These are phyloP conservation scores for Polypterus senegalus DNA, from an alignment of 2,113 vertebrate species.

Conservation along the genomic window DNA sequence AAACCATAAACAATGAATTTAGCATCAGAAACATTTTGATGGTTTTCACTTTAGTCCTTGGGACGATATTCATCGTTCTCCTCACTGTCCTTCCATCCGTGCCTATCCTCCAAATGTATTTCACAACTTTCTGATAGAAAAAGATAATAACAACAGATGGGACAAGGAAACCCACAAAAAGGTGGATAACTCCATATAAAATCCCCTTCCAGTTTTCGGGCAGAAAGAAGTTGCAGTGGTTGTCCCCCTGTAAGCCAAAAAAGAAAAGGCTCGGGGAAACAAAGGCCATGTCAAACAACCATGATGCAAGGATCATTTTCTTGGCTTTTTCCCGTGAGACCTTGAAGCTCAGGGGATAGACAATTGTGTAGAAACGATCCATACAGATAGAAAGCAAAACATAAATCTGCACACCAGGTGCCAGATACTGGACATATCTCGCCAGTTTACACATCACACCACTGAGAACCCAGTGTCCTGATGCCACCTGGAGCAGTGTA, in stretches of 20 bases:
- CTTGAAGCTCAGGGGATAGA: slow-evolving; percentile 88
- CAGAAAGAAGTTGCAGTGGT: slow-evolving; percentile 72
- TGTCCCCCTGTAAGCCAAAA: slow-evolving; percentile 38
- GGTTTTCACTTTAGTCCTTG: slow-evolving; percentile 89
- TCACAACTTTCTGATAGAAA: slow-evolving; percentile 81
- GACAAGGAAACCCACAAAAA: slow-evolving; percentile 60
- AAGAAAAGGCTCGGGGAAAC: slow-evolving; percentile 67
- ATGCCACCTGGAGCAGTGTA: slow-evolving; percentile 61
- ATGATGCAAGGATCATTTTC: slow-evolving; percentile 77
- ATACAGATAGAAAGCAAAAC: slow-evolving; percentile 79
- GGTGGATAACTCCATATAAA: slow-evolving; percentile 47
- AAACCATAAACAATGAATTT: slow-evolving; percentile 67
- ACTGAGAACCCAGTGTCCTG: slow-evolving; percentile 61
- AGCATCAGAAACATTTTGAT: slow-evolving; percentile 90
- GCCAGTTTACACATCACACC: slow-evolving; percentile 50
- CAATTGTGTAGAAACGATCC: slow-evolving; percentile 82
- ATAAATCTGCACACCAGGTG: slow-evolving; percentile 69
- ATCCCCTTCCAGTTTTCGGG: slow-evolving; percentile 61
- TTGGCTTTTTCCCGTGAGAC: slow-evolving; percentile 87
- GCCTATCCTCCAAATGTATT: slow-evolving; percentile 84
- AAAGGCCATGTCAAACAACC: slow-evolving; percentile 59
- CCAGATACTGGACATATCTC: slow-evolving; percentile 73
- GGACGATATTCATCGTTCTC: slow-evolving; percentile 81
- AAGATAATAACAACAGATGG: slow-evolving; percentile 59
- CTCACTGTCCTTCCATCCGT: slow-evolving; percentile 67